Evolutionary conservation across 1,140 invertebrate species (phyloP).

Genomic region (Plodia interpunctella): DNA sequence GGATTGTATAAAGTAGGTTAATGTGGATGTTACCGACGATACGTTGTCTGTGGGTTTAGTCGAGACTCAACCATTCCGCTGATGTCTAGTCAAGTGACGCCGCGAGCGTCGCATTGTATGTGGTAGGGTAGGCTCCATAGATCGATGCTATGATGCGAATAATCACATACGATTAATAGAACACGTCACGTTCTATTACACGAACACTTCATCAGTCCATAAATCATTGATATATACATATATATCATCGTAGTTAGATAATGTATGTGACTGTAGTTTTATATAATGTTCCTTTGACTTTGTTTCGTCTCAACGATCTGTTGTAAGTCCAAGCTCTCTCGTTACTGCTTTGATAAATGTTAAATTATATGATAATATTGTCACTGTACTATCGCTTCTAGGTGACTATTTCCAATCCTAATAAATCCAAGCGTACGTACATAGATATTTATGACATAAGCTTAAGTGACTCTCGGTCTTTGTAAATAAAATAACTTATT

Average conservation of each 20-base stretch:
- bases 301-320: constrained; percentile 32
- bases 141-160: constrained; percentile 46
- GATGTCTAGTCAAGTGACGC: constrained; percentile 57
- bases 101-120: constrained; percentile 38
- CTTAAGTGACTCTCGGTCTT: constrained; percentile 60
- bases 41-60: constrained; percentile 21
- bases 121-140: constrained; percentile 48
- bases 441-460: constrained; percentile 51
- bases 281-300: constrained; percentile 36
- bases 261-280: constrained; percentile 63
- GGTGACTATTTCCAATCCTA: constrained; percentile 53
- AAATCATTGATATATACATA: constrained; percentile 34
- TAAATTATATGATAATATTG: constrained; percentile 41
- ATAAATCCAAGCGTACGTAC: constrained; percentile 39
- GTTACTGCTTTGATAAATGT: constrained; percentile 64
- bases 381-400: constrained; percentile 65
- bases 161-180: constrained; percentile 35
- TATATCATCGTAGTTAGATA: constrained; percentile 59
- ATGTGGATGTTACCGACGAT: constrained; percentile 42
- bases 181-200: constrained; percentile 36
- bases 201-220: constrained; percentile 25
- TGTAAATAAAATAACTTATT: constrained; percentile 64
- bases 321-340: constrained; percentile 47
- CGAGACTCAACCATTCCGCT: constrained; percentile 40
- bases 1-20: constrained; percentile 75